Evolutionary conservation across 2,797 vertebrate species (phyloP), one percentile per base, ranked within the genome.

Genomic region (Psittacula echo): DNA sequence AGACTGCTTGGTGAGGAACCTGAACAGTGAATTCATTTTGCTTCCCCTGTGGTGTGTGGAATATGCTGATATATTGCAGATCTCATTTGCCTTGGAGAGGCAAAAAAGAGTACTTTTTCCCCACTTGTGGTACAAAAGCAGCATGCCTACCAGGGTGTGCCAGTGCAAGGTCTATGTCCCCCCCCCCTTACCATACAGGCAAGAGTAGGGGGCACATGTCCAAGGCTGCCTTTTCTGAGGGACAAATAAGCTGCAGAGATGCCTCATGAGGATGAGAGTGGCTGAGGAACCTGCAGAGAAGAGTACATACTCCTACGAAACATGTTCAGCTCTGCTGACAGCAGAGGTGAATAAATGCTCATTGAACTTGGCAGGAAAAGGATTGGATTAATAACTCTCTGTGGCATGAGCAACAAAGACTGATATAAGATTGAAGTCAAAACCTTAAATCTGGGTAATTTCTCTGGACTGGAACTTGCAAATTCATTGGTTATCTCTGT

Each of bases 381-480:
- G 39, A 91, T 0, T 1, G 2, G 50, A 74, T 60, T 79, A 74
- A 61, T 83, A 94, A 89, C 27, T 79, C 64, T 64, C 26, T 45
- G 45, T 54, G 72, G 61, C 32, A 48, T 22, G 10, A 89, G 48
- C 62, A 93, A 79, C 50, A 62, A 34, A 83, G 41, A 67, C 48
- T 65, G 65, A 83, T 85, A 71, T 3, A 74, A 76, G 53, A 87
- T 42, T 0, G 1, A 74, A 91, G 64, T 71, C 14, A 93, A 90
- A 95, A 89, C 30, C 39, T 90, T 85, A 89, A 90, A 93, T 93
- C 84, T 83, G 24, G 62, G 34, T 53, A 85, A 80, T 60, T 94
- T 92, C 65, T 85, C 61, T 65, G 77, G 60, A 51, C 21, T 48
- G 37, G 37, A 92, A 87, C 58, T 70, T 68, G 65, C 13, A 93